Percentiles rank a stretch among this genome's conserved stretches.
phyloP scores from a whole-genome alignment of 1,140 invertebrate genomes.

The Megalonaias nervosa region DNA sequence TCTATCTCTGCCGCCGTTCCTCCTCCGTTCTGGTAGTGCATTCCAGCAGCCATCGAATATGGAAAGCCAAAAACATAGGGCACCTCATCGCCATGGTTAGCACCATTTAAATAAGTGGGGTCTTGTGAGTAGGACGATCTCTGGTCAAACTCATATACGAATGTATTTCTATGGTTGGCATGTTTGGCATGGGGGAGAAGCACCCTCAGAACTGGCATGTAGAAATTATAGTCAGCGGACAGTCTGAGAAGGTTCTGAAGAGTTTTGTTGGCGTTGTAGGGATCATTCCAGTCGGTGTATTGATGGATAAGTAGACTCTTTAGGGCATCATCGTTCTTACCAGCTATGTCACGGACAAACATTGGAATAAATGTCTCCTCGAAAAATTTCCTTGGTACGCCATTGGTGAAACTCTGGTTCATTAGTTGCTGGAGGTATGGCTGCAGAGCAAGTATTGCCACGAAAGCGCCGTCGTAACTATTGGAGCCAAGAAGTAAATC shows the following conservation, averaged over 20 bases:
- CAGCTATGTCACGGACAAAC: conserved; percentile 90
- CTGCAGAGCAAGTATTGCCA: conserved; percentile 14
- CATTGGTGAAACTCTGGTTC: conserved; percentile 2
- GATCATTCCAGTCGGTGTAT: conserved; percentile 94
- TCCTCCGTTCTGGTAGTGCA: conserved; percentile 7
- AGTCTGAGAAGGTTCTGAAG: conserved; percentile 12
- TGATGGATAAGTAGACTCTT: conserved; percentile 89
- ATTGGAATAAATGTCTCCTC: conserved; percentile 69
- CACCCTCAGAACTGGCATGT: conserved; percentile 9
- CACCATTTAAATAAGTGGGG: conserved; percentile 21
- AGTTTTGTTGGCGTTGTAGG: conserved; percentile 79
- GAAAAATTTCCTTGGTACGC: conserved; percentile 18
- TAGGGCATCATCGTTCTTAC: conserved; percentile 91
- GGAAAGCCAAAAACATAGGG: conserved; percentile 33
- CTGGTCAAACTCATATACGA: conserved; percentile 18
- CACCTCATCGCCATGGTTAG: conserved; percentile 27
- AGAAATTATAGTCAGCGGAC: conserved; percentile 12
- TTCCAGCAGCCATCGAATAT: conserved; percentile 13
- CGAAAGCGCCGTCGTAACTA: conserved; percentile 26
- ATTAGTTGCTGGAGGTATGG: not conserved
- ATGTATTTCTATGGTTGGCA: conserved; percentile 5
- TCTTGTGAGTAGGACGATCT: conserved; percentile 4
- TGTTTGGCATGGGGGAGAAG: conserved; percentile 2
- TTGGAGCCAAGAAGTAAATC: conserved; percentile 19
- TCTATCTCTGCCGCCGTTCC: not conserved